Base-by-base conservation (phyloP, 2,113 vertebrate genomes). In the Fregata magnificens region DNA sequence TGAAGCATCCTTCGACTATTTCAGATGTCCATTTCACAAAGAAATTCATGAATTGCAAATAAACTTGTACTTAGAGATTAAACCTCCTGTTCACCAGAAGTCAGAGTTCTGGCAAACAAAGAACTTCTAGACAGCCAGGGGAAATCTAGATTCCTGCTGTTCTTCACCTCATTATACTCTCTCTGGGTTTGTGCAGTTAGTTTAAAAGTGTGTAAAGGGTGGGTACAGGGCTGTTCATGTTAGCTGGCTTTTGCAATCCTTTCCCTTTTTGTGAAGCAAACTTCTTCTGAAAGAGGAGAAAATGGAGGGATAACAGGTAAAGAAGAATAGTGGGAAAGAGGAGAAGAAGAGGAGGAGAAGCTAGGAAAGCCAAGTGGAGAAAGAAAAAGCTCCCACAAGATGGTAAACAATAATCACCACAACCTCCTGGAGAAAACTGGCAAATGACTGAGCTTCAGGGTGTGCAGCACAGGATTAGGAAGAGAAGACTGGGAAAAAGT, bases 11-110 rank as follows among this genome's bases (percentile, higher is more conserved):
- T 91, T 81, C 36, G 0, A 3, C 21, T 45, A 34, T 86, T 92
- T 96, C 74, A 83, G 63, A 77, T 93, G 81, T 80, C 93, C 66
- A 49, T 90, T 90, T 91, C 78, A 95, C 73, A 94, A 91, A 95
- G 89, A 61, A 85, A 73, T 72, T 90, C 36, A 95, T 95, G 90
- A 96, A 91, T 94, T 96, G 71, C 71, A 96, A 93, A 96, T 91
- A 76, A 85, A 80, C 28, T 85, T 2, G 5, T 67, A 89, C 76
- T 95, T 87, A 63, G 55, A 95, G 47, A 95, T 85, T 71, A 96
- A 94, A 91, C 36, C 34, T 83, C 38, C 44, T 61, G 36, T 82
- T 95, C 92, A 82, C 52, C 49, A 91, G 70, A 94, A 96, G 85
- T 96, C 71, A 92, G 78, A 95, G 82, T 90, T 90, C 90, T 88